Percentiles rank a stretch among this genome's conserved stretches.
phyloP scores from a whole-genome alignment of 2,797 vertebrate species.

The Fringilla coelebs region DNA sequence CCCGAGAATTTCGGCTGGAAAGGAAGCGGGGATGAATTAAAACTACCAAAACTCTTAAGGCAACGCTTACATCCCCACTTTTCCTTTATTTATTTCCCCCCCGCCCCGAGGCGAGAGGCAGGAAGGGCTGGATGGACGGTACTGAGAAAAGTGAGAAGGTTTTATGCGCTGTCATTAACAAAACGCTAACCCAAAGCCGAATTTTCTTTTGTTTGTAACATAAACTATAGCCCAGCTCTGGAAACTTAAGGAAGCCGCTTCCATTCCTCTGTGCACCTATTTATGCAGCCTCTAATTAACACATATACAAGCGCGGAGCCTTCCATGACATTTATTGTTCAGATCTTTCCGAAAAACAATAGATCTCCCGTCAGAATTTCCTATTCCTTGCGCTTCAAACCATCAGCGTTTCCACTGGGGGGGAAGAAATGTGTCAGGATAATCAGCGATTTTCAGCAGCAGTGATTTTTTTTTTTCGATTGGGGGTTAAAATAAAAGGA shows the following conservation, averaged over 20 bases:
- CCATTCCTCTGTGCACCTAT: background rate
- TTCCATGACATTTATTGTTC: slow-evolving; percentile 27
- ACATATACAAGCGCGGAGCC: background rate
- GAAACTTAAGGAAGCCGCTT: background rate
- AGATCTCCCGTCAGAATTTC: slow-evolving; percentile 33
- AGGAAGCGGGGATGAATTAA: background rate
- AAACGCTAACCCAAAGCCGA: background rate
- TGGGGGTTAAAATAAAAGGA: background rate
- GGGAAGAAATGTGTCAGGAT: background rate
- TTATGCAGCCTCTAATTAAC: slow-evolving; percentile 32
- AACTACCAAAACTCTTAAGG: background rate
- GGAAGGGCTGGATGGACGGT: background rate
- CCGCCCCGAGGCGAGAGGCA: background rate
- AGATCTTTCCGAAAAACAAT: slow-evolving; percentile 20
- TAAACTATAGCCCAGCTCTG: background rate
- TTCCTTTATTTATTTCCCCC: background rate
- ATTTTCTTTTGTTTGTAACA: slow-evolving; percentile 4
- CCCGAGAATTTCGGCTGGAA: background rate
- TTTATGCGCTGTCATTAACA: background rate
- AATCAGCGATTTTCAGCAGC: slow-evolving; percentile 30
- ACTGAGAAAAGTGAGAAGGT: background rate
- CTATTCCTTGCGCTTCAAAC: background rate
- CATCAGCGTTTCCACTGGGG: slow-evolving; percentile 30
- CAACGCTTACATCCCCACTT: background rate
- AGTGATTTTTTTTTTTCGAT: slow-evolving; percentile 8